These are phyloP conservation scores for Netelia melanura DNA, from an alignment of 2,888 invertebrate species.

Conservation along the genomic window DNA sequence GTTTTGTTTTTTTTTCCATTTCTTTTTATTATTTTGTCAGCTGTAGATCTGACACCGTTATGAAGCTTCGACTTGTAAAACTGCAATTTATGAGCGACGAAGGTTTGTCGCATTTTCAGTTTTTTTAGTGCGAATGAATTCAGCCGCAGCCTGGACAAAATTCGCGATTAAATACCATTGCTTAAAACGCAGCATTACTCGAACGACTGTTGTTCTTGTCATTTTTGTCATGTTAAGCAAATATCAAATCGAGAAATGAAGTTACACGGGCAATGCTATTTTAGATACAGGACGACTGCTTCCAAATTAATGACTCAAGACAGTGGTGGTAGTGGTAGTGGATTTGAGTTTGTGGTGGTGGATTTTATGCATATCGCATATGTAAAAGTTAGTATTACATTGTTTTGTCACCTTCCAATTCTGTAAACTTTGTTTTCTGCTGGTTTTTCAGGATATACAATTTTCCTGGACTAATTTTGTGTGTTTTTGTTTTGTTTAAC, in stretches of 20 bases:
- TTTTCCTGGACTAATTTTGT: not conserved
- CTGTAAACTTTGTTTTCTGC: constrained; percentile 16
- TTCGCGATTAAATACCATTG: not conserved
- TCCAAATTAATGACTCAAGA: no score
- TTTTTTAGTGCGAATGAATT: constrained; percentile 25
- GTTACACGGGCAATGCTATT: no score
- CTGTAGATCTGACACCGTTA: no score
- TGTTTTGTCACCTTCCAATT: not conserved
- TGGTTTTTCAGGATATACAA: not conserved
- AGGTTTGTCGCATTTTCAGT: constrained; percentile 36
- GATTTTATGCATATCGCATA: not conserved
- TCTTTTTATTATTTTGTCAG: no score
- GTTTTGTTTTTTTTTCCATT: no score
- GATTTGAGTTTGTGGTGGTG: not conserved
- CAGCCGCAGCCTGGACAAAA: constrained; percentile 65
- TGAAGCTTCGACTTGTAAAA: not conserved
- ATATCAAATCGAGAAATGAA: no score
- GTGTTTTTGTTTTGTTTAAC: not conserved
- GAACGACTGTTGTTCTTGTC: not conserved
- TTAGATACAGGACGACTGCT: no score
- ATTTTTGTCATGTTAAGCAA: not conserved
- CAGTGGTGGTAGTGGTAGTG: no score
- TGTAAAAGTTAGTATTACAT: not conserved
- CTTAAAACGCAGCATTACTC: not conserved
- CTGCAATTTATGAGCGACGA: not conserved